These are phyloP conservation scores for Dromiciops gliroides DNA, from an alignment of 2,113 vertebrate species.

Conservation along the genomic window DNA sequence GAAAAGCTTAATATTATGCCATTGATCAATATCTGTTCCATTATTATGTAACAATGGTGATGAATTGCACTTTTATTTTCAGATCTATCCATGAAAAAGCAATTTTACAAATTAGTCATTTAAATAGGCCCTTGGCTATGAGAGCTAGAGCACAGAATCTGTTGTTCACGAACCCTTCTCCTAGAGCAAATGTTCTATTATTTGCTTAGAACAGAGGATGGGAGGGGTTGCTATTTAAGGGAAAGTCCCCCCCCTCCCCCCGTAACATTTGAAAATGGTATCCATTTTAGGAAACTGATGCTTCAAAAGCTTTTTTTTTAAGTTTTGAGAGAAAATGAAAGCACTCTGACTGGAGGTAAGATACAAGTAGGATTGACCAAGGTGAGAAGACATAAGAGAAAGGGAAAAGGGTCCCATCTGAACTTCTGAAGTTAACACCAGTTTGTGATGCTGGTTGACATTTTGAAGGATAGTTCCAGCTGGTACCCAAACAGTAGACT, in stretches of 20 bases:
- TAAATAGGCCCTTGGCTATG: slow-evolving; percentile 1
- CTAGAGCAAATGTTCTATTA: slow-evolving; percentile 5
- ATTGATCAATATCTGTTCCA: background rate
- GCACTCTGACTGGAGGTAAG: background rate
- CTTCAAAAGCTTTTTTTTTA: background rate
- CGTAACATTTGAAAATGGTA: background rate
- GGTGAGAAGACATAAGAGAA: slow-evolving; percentile 28
- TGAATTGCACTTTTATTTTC: slow-evolving; percentile 44
- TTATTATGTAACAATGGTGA: background rate
- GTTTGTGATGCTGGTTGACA: slow-evolving; percentile 61
- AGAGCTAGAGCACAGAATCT: background rate
- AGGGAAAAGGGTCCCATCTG: slow-evolving; percentile 53
- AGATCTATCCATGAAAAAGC: slow-evolving; percentile 5
- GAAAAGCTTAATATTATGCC: background rate
- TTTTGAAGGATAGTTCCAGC: slow-evolving; percentile 60
- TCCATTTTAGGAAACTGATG: background rate
- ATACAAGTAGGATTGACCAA: slow-evolving; percentile 14
- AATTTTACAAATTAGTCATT: slow-evolving; percentile 1
- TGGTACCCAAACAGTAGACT: slow-evolving; percentile 48
- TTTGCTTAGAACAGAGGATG: background rate
- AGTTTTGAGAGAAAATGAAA: background rate
- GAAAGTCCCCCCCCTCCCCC: slow-evolving; percentile 25
- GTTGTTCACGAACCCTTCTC: slow-evolving; percentile 12
- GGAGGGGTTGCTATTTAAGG: background rate
- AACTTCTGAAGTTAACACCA: slow-evolving; percentile 63